Evolutionary conservation across 2,113 vertebrate genomes (phyloP).

Genomic region (Zosterops pallidus): DNA sequence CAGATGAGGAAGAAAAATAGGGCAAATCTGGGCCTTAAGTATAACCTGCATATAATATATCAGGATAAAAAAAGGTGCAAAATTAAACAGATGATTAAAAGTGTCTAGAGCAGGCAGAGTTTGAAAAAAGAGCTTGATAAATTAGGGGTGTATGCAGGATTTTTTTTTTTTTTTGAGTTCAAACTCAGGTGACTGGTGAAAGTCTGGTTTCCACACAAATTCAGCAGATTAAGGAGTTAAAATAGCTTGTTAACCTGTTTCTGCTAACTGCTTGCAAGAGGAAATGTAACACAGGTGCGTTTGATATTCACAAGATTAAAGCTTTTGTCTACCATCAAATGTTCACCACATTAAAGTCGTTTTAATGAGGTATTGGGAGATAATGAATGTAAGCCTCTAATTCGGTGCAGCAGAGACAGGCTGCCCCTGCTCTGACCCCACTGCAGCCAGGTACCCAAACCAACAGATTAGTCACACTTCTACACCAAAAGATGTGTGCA

Average conservation of each 20-base stretch:
- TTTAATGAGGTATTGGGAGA: constrained; percentile 78
- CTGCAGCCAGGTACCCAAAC: constrained; percentile 74
- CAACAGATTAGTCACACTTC: constrained; percentile 66
- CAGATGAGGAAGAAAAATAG: constrained; percentile 76
- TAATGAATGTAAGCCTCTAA: constrained; percentile 78
- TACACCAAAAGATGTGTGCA: background rate
- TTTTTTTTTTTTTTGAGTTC: constrained; percentile 28
- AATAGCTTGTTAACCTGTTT: constrained; percentile 71
- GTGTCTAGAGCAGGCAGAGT: constrained; percentile 56
- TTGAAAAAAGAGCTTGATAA: constrained; percentile 64
- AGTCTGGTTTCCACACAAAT: constrained; percentile 59
- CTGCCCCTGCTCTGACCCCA: constrained; percentile 68
- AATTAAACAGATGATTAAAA: constrained; percentile 76
- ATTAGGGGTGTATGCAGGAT: constrained; percentile 25
- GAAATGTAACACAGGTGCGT: constrained; percentile 81
- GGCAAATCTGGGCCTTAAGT: constrained; percentile 68
- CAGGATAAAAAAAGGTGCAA: constrained; percentile 54
- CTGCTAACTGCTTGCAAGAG: constrained; percentile 71
- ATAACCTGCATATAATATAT: constrained; percentile 73
- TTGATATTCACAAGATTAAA: constrained; percentile 80
- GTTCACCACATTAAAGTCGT: constrained; percentile 75
- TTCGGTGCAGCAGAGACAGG: constrained; percentile 69
- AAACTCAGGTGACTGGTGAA: constrained; percentile 62
- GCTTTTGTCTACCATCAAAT: constrained; percentile 75
- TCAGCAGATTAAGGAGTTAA: constrained; percentile 69